phyloP scores from a whole-genome alignment of 2,797 vertebrate species.

The Etheostoma perlongum region DNA sequence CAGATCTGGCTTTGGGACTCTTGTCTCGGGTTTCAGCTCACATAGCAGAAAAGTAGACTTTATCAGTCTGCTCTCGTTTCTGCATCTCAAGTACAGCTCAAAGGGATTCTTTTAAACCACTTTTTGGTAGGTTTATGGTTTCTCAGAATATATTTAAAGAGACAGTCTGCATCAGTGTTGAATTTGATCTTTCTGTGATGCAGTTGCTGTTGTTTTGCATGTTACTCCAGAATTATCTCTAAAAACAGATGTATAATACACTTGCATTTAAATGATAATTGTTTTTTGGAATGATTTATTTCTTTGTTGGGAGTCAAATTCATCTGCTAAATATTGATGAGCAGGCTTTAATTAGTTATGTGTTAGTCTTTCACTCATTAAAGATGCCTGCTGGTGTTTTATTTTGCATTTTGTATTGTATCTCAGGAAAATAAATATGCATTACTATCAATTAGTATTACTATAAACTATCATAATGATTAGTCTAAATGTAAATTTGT shows the following conservation, averaged over 20 bases:
- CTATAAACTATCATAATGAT: neutral
- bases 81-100: conserved; percentile 49
- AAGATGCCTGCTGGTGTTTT: neutral
- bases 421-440: neutral
- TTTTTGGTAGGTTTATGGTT: conserved; percentile 37
- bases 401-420: neutral
- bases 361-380: conserved; percentile 1
- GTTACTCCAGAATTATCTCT: neutral
- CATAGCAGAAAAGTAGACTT: conserved; percentile 37
- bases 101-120: conserved; percentile 41
- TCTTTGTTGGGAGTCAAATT: conserved; percentile 1
- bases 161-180: neutral
- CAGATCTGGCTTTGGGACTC: conserved; percentile 63
- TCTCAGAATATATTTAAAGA: conserved; percentile 34
- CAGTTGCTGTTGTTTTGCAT: conserved; percentile 7
- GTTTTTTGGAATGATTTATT: neutral
- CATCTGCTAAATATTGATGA: conserved; percentile 16
- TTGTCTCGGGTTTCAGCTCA: conserved; percentile 68
- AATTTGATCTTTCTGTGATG: conserved; percentile 19
- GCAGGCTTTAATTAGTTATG: neutral
- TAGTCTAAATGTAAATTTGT: neutral
- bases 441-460: neutral
- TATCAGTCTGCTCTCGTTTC: conserved; percentile 56
- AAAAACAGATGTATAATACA: neutral
- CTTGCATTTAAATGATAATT: neutral